Conservation (phyloP, 2,888 invertebrate species). For the Mythimna loreyi region DNA sequence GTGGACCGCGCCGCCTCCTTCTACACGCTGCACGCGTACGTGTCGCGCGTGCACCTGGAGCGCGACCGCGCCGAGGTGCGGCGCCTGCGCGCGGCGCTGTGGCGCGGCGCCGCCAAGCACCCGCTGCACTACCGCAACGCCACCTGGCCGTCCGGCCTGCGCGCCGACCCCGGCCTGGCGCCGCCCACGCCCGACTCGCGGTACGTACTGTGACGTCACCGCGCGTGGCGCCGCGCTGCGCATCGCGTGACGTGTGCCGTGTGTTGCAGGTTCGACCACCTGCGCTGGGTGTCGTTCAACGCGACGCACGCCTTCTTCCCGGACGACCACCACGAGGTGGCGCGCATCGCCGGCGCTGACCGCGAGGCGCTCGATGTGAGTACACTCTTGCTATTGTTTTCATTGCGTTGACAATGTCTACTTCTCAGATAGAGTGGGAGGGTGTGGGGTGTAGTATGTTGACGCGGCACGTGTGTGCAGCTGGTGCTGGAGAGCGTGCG, state of each 20-base stretch:
- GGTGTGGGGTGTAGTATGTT: no score
- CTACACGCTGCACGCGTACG: conserved; percentile 94
- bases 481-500: conserved; percentile 69
- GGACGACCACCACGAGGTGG: conserved; percentile 94
- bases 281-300: conserved; percentile 97
- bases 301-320: conserved; percentile 95
- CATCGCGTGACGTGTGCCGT: conserved; percentile 89
- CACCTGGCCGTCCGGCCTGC: conserved; percentile 94
- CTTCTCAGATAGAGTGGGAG: not conserved
- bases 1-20: conserved; percentile 91
- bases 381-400: conserved; percentile 4
- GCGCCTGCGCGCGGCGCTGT: conserved; percentile 66
- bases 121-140: conserved; percentile 91
- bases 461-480: conserved; percentile 50
- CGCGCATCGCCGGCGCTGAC: conserved; percentile 92
- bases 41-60: conserved; percentile 88
- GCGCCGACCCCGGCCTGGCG: conserved; percentile 88
- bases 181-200: conserved; percentile 89
- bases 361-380: conserved; percentile 92
- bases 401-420: not conserved
- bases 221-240: conserved; percentile 81
- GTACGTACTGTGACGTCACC: conserved; percentile 81
- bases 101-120: conserved; percentile 70
- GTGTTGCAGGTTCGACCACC: conserved; percentile 93
- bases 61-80: conserved; percentile 62